Base-by-base conservation (phyloP, 2,113 vertebrate genomes). In the Casuarius casuarius region DNA sequence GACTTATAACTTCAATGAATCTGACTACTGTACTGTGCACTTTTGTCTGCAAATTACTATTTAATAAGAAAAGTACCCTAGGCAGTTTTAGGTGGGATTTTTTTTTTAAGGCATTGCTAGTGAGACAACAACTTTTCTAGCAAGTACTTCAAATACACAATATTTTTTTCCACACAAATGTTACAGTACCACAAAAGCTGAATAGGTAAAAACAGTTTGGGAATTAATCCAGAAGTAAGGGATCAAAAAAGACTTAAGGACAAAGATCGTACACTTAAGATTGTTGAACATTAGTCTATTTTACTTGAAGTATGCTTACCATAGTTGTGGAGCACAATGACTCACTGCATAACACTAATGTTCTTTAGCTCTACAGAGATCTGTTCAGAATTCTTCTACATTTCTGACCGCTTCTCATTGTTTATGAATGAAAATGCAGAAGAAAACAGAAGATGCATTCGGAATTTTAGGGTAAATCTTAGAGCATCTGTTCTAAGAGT, bases 1-100 rank as follows among this genome's bases (percentile, higher is more conserved):
- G 73, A 93, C 40, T 92, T 96, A 89, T 49, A 97, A 90, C 46
- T 90, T 80, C 58, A 74, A 78, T 28, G 33, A 93, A 72, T 87
- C 40, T 92, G 75, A 78, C 82, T 94, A 84, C 20, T 51, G 20
- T 63, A 63, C 81, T 94, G 17, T 84, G 19, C 4, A 16, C 15
- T 28, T 85, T 74, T 56, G 20, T 81, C 49, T 95, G 33, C 16
- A 91, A 79, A 22, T 84, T 90, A 51, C 13, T 84, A 82, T 86
- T 96, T 91, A 96, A 91, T 90, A 96, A 96, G 80, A 29, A 94
- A 96, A 92, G 29, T 67, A 92, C 8, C 56, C 16, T 38, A 92
- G 31, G 22, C 42, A 82, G n/a, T 88, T 94, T 71, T 51, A 63
- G 0, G 4, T 61, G 31, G 23, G 48, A 65, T 18, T 58, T 29